phyloP scores from a whole-genome alignment of 1,140 invertebrate genomes.

The Hycleus phaleratus region DNA sequence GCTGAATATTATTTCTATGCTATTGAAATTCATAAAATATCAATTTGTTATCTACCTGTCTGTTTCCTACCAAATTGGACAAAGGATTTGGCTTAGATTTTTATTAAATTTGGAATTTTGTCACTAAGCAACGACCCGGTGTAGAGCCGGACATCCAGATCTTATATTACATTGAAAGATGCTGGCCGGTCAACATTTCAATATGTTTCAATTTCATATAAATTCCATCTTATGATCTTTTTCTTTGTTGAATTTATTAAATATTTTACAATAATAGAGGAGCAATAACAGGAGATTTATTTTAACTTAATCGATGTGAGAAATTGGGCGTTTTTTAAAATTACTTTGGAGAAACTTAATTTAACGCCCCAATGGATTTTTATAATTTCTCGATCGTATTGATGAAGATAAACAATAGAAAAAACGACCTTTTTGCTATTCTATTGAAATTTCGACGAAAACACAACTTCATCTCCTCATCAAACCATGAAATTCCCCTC shows the following conservation, averaged over 20 bases:
- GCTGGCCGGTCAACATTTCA: background rate
- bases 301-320: no score
- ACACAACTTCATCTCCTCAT: slow-evolving; percentile 14
- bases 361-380: slow-evolving; percentile 8
- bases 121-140: no score
- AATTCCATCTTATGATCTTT: background rate
- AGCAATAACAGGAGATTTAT: no score
- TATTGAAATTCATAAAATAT: no score
- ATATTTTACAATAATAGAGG: background rate
- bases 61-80: no score
- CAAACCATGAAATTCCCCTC: slow-evolving; percentile 16
- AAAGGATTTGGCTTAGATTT: no score
- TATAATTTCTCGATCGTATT: background rate
- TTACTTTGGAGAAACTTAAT: background rate
- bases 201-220: slow-evolving; percentile 11
- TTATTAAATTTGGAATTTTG: no score
- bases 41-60: no score
- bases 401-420: background rate
- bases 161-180: no score
- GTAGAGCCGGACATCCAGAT: no score
- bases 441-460: background rate
- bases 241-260: background rate
- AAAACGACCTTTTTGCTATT: slow-evolving; percentile 2
- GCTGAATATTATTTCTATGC: no score
- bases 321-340: no score